Percentiles rank a stretch among this genome's conserved stretches.
phyloP scores from a whole-genome alignment of 2,797 vertebrate genomes.

The Gymnoscopelus microlampas region DNA sequence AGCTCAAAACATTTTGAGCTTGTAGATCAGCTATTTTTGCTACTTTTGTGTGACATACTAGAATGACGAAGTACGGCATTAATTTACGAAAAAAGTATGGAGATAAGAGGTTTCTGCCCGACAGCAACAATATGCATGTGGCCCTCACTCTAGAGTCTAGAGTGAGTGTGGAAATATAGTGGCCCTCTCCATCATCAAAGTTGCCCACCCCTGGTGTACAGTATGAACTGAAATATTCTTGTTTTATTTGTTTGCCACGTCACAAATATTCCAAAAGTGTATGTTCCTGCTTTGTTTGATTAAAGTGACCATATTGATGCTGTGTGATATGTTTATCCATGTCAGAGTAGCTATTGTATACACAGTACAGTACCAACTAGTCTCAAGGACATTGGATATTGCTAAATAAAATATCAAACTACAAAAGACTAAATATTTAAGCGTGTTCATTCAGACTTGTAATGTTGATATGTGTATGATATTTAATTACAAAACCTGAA shows the following conservation, averaged over 20 bases:
- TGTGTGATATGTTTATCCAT: slow-evolving; percentile 38
- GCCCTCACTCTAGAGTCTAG: too few relatives aligned
- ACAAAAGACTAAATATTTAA: slow-evolving; percentile 59
- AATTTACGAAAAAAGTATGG: too few relatives aligned
- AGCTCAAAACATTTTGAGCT: too few relatives aligned
- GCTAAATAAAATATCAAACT: slow-evolving; percentile 45
- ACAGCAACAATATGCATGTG: too few relatives aligned
- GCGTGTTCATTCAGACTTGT: slow-evolving; percentile 41
- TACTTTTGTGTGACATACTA: too few relatives aligned
- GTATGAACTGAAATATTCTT: too few relatives aligned
- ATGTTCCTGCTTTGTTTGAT: slow-evolving; percentile 3
- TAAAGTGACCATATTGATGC: neutral
- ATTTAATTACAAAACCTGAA: too few relatives aligned
- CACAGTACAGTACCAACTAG: neutral
- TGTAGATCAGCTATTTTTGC: too few relatives aligned
- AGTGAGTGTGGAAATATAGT: too few relatives aligned
- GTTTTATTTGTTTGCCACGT: slow-evolving; percentile 23
- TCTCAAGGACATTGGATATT: slow-evolving; percentile 20
- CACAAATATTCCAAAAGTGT: slow-evolving; percentile 10
- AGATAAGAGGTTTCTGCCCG: too few relatives aligned
- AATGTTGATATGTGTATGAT: neutral
- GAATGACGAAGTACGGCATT: too few relatives aligned
- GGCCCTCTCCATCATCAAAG: neutral
- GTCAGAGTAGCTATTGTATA: neutral
- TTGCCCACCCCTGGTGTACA: too few relatives aligned